Evolutionary conservation across 2,113 vertebrate species (phyloP).

Genomic region (Charadrius vociferus): DNA sequence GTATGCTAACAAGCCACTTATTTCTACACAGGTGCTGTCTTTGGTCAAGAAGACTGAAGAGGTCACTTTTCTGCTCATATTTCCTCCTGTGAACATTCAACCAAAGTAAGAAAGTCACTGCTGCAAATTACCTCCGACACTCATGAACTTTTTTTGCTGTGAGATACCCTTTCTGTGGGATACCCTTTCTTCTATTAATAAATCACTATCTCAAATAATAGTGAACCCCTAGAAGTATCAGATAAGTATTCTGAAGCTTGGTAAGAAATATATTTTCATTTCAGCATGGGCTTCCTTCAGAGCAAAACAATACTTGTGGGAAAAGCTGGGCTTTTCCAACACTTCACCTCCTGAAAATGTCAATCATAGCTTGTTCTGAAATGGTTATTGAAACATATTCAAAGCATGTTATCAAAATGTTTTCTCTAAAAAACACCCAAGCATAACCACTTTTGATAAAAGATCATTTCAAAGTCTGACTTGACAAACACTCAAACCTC

Average conservation of each 20-base stretch:
- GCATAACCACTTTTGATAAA: conserved; percentile 7
- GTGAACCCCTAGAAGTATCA: not conserved
- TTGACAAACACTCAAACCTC: not conserved
- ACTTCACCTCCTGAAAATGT: conserved; percentile 4
- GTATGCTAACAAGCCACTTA: not conserved
- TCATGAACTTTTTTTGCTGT: not conserved
- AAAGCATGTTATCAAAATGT: conserved; percentile 21
- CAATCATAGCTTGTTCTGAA: not conserved
- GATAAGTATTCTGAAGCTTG: not conserved
- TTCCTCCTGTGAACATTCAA: not conserved
- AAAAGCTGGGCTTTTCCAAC: conserved; percentile 17
- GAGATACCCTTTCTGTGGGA: not conserved
- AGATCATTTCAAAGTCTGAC: not conserved
- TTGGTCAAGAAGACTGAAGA: not conserved
- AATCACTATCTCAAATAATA: not conserved
- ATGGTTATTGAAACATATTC: not conserved
- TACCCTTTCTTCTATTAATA: not conserved
- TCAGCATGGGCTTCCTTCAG: not conserved
- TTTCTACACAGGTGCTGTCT: not conserved
- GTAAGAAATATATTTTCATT: conserved; percentile 10
- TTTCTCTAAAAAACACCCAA: not conserved
- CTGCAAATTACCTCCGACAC: not conserved
- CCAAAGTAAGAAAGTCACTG: not conserved
- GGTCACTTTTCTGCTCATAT: not conserved
- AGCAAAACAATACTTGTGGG: not conserved